Evolutionary conservation across 2,797 vertebrate genomes (phyloP).

Genomic region (Oophaga sylvatica): DNA sequence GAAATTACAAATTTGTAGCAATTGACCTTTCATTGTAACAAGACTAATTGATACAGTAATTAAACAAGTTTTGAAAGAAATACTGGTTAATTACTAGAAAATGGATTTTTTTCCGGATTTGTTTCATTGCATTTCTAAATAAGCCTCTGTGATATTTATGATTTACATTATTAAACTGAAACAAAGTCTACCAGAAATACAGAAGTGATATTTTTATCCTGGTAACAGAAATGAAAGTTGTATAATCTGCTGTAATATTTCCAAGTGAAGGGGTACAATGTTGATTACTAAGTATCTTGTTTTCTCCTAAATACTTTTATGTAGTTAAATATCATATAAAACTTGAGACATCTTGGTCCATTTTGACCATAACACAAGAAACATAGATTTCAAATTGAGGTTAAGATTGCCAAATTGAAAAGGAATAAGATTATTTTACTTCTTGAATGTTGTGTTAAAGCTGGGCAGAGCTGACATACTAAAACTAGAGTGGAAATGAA

Average conservation of each 20-base stretch:
- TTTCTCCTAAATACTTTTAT: not conserved
- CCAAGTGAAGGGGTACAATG: not conserved
- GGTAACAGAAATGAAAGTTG: not conserved
- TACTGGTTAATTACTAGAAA: slow-evolving; percentile 76
- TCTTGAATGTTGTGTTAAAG: not conserved
- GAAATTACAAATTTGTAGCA: slow-evolving; percentile 80
- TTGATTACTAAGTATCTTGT: not conserved
- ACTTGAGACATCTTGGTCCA: not conserved
- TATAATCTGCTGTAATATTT: not conserved
- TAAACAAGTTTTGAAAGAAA: slow-evolving; percentile 75
- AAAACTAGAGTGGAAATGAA: slow-evolving; percentile 11
- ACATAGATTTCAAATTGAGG: too few relatives aligned
- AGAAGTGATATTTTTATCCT: not conserved
- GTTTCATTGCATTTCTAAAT: slow-evolving; percentile 43
- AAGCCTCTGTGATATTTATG: slow-evolving; percentile 31
- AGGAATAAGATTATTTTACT: not conserved
- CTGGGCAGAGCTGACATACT: not conserved
- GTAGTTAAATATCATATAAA: not conserved
- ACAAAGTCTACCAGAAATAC: slow-evolving; percentile 22
- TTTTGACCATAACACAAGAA: not conserved
- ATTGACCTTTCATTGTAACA: slow-evolving; percentile 79
- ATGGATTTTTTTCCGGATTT: slow-evolving; percentile 58
- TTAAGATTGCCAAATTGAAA: not conserved
- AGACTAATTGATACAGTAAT: slow-evolving; percentile 74
- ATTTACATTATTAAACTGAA: slow-evolving; percentile 33